phyloP scores from a whole-genome alignment of 2,113 vertebrate species.

The Oceanites oceanicus region DNA sequence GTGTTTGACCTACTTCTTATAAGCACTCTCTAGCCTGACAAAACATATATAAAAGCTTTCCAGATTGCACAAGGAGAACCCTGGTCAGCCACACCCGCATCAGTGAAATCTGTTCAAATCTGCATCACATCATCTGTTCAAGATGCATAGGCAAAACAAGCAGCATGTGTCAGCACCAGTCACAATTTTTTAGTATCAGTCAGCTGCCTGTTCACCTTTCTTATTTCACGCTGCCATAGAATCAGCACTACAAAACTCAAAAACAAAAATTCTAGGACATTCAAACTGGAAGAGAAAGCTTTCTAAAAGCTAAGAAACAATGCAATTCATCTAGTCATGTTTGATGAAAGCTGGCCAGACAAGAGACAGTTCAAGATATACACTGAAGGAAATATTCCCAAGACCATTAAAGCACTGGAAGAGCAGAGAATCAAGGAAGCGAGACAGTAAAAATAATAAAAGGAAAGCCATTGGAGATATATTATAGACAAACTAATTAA shows the following conservation, averaged over 20 bases:
- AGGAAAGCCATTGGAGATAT: not conserved
- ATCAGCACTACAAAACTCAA: not conserved
- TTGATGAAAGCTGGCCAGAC: not conserved
- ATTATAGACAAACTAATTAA: not conserved
- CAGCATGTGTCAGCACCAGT: not conserved
- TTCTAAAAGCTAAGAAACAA: not conserved
- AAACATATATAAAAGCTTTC: conserved; percentile 19
- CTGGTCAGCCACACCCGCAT: conserved; percentile 1
- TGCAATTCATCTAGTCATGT: not conserved
- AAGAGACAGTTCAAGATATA: not conserved
- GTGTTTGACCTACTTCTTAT: conserved; percentile 54
- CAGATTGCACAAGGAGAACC: not conserved
- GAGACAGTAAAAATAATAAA: not conserved
- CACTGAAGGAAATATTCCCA: not conserved
- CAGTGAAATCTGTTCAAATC: not conserved
- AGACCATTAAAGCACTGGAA: not conserved
- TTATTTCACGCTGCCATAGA: not conserved
- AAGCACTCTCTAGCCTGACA: conserved; percentile 15
- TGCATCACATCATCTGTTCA: not conserved
- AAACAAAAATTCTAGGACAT: not conserved
- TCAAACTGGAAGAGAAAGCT: not conserved
- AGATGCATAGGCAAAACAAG: not conserved
- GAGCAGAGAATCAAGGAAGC: not conserved
- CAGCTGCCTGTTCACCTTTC: not conserved
- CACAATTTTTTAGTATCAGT: not conserved